Base-by-base conservation (phyloP, 2,113 vertebrate species). In the Callopanchax toddi region DNA sequence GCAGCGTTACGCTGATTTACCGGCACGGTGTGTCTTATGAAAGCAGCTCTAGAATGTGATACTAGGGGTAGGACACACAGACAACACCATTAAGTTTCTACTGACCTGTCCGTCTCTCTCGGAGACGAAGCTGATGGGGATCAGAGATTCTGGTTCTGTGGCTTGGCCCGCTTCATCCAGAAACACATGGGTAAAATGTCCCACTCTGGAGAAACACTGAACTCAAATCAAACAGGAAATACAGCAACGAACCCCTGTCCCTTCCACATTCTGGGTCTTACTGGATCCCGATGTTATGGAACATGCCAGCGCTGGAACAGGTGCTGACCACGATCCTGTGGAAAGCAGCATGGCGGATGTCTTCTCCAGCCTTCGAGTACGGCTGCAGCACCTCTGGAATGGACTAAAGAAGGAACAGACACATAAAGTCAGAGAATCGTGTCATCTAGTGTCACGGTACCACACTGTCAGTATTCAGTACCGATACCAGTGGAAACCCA, bases 111-210 rank as follows among this genome's bases (percentile, higher is more conserved):
- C 95, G 18, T 85, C 91, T 60, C 66, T 59, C 67, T 96, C 95
- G 0, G 95, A 98, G n/a, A 97, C 50, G 39, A 96, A 69, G 11
- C 94, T 94, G 46, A 98, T 43, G 1, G 97, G 96, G 52, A 99
- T 98, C 18, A 98, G 88, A 77, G 93, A 92, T 74, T 99, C 97
- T 0, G 97, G 96, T 78, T 98, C 97, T 32, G 89, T 97, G 25
- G 97, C 97, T 85, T 99, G 97, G 3, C 96, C 97, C 0, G 97
- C 95, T 79, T 99, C 97, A 64, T 99, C 97, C 90, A 99, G 85
- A 83, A 98, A 96, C 12, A 95, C 85, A 1, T 99, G 97, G 2
- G 95, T 97, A 79, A 98, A 98, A 76, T 98, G 96, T 51, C 97
- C 96, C 37, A 93, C 83, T 61, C 97, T 99, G 60, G 43, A 32